Percentiles rank a stretch among this genome's conserved stretches.
These are phyloP conservation scores for Panthera leo DNA, from an alignment of 2,113 vertebrate species.

Conservation along the genomic window DNA sequence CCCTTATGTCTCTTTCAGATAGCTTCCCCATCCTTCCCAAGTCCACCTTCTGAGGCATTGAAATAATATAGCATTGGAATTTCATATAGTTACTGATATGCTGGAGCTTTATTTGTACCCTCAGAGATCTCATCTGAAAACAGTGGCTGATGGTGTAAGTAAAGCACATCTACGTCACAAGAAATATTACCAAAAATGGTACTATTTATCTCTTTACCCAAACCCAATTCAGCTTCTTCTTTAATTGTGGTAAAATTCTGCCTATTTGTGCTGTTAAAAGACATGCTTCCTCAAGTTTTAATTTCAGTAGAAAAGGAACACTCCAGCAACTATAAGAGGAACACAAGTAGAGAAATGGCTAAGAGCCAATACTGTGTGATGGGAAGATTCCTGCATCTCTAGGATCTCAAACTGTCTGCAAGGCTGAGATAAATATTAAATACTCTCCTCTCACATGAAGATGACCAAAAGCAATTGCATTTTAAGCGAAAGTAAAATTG, in stretches of 20 bases:
- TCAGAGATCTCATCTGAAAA: not conserved
- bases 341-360: not conserved
- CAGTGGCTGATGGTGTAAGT: fast-evolving
- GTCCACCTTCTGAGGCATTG: not conserved
- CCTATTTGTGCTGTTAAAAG: not conserved
- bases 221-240: not conserved
- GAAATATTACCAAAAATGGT: not conserved
- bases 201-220: not conserved
- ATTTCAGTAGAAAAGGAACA: not conserved
- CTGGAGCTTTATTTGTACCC: not conserved
- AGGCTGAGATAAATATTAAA: slow-evolving; percentile 64
- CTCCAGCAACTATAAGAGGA: not conserved
- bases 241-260: not conserved
- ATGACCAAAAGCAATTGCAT: slow-evolving; percentile 57
- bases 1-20: not conserved
- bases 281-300: slow-evolving; percentile 13
- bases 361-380: not conserved
- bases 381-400: not conserved
- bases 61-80: not conserved
- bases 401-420: slow-evolving; percentile 55
- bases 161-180: no score
- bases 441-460: slow-evolving; percentile 37
- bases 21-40: not conserved
- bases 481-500: slow-evolving; percentile 43
- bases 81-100: not conserved